phyloP scores from a whole-genome alignment of 2,797 vertebrate genomes.

The Neopelma chrysocephalum region DNA sequence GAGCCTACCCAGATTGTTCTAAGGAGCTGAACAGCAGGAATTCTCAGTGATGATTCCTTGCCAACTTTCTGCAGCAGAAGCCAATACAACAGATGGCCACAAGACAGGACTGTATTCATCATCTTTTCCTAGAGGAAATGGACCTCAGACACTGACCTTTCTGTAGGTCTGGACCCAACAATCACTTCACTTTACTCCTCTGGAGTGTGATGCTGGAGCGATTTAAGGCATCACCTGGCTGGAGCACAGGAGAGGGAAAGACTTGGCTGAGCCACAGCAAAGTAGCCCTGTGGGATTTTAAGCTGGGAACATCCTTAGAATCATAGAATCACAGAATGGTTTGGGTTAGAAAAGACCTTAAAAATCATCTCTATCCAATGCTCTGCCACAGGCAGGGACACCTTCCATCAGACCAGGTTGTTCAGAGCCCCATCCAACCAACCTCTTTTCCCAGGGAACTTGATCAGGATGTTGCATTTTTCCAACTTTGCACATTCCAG shows the following conservation, averaged over 20 bases:
- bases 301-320: neutral
- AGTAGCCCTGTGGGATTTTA: neutral
- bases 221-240: neutral
- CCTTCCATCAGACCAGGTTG: neutral
- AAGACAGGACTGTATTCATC: neutral
- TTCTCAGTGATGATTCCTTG: neutral
- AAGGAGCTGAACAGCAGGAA: neutral
- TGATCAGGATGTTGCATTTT: neutral
- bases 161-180: neutral
- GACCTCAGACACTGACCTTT: neutral
- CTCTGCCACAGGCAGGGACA: neutral
- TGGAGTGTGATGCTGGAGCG: neutral
- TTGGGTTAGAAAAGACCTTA: neutral
- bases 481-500: neutral
- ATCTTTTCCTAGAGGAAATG: neutral
- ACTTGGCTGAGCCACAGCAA: accelerated
- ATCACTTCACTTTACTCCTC: neutral
- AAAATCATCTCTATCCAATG: neutral
- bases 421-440: neutral
- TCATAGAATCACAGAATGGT: neutral
- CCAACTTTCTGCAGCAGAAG: neutral
- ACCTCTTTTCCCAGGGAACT: neutral
- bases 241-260: neutral
- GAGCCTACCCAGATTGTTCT: neutral
- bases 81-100: neutral